Base-by-base conservation (phyloP, 2,113 vertebrate species). In the Eurystomus gularis region DNA sequence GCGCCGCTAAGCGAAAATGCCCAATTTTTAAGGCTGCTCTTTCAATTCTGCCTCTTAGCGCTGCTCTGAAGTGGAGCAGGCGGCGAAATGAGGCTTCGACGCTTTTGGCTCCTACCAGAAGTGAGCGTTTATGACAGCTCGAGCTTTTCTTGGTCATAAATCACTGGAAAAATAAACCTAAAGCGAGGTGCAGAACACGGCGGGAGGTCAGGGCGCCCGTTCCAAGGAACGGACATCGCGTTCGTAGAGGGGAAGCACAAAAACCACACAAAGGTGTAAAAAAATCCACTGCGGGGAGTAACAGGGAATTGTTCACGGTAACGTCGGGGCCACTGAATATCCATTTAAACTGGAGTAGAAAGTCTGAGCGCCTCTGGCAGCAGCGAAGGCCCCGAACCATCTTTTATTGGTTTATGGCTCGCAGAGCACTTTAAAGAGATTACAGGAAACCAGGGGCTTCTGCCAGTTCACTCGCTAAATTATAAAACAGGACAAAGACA, bases 231-330 rank as follows among this genome's bases (percentile, higher is more conserved):
- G 19, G 23, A 33, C 24, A 40, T 1, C n/a, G n/a, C n/a, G n/a
- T n/a, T n/a, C n/a, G n/a, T n/a, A 9, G 33, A 58, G 21, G 16
- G n/a, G 40, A 55, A 66, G 8, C 31, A 54, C 55, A 48, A 82
- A 81, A 21, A 52, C 42, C 28, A 46, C 54, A 7, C 35, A 8
- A 37, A 18, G 48, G 25, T 44, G 51, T 31, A 29, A 48, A 82
- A 81, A 85, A 70, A 33, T 26, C 57, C 77, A 33, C 55, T 4
- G 23, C 4, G 9, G 35, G n/a, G 28, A 28, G 42, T 17, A 44
- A 35, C 10, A 8, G 31, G 37, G 35, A 58, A 61, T 11, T 9
- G 29, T 5, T 28, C n/a, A 4, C 1, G 60, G 0, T 5, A 13
- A n/a, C 7, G 9, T 2, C 2, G 71, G 68, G 71, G 64, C 9